Conservation (phyloP, 2,888 invertebrate genomes). For the Drosophila crucigera region DNA sequence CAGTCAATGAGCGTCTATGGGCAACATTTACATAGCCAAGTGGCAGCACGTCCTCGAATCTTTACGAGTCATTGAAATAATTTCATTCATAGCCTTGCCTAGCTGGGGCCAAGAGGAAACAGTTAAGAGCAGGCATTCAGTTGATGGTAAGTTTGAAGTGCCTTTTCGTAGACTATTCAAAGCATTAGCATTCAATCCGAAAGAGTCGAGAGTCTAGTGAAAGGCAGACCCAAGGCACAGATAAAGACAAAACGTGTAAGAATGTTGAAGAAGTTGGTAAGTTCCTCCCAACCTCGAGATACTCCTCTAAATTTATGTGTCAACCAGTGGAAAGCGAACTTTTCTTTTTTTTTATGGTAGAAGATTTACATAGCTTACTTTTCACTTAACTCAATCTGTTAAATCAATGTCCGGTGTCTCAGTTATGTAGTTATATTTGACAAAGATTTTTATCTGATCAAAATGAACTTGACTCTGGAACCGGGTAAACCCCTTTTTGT, state of each 20-base stretch:
- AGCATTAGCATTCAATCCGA: conserved; percentile 4
- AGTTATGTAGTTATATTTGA: not conserved
- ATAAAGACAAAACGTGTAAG: too few relatives aligned
- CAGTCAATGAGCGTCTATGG: conserved; percentile 6
- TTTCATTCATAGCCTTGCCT: conserved; percentile 35
- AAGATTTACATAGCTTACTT: not conserved
- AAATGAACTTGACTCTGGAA: not conserved
- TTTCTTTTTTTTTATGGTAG: not conserved
- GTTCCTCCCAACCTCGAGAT: not conserved
- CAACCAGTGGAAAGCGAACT: not conserved
- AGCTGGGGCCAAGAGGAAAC: not conserved
- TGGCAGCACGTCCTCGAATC: conserved; percentile 24
- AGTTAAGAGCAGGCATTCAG: conserved; percentile 14
- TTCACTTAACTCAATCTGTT: not conserved
- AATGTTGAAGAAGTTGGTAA: not conserved
- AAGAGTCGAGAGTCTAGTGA: conserved; percentile 1
- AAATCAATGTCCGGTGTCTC: not conserved
- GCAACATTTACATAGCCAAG: conserved; percentile 49
- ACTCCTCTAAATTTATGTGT: not conserved
- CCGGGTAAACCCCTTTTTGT: not conserved
- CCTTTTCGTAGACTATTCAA: conserved; percentile 23
- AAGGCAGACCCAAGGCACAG: not conserved
- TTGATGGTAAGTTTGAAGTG: conserved; percentile 36
- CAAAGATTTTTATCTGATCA: not conserved
- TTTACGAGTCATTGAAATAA: conserved; percentile 41